Base-by-base conservation (phyloP, 2,888 invertebrate species). In the Cetonia aurata region DNA sequence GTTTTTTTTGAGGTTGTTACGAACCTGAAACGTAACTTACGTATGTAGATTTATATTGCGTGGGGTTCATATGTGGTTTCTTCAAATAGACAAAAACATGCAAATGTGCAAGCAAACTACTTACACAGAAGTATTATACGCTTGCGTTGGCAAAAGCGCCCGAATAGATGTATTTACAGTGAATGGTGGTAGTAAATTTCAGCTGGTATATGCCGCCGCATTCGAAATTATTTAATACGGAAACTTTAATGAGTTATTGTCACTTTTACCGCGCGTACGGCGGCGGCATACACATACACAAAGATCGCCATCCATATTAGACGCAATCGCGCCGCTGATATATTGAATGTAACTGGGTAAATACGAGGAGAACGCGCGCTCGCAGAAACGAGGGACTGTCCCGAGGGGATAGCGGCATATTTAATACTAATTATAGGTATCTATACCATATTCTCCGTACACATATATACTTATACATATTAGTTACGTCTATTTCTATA, bases 221-320 rank as follows among this genome's bases (percentile, higher is more conserved):
- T 50, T 50, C 50, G 19, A 50, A 50, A 50, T 50, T 25, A 50
- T 50, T 50, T 50, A 50, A 50, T 50, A 15, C 50, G 50, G 50
- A 50, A 15, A 50, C 50, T 50, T 15, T 50, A 50, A 15, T 50
- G 50, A 50, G 50, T 50, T 50, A 50, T 50, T 50, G 19, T 19
- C 15, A 50, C 50, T 50, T 50, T 50, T 50, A 50, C 50, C 50
- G 50, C 44, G 6, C 19, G 4, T 9, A 17, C 8, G 15, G 10
- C 19, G 15, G 50, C 50, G 17, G 19, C 19, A 50, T 15, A 17
- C 17, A 19, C 50, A 25, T 25, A 4, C 25, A 25, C 25, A 25
- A 25, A 25, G 25, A 25, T 25, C 25, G 4, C 25, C 25, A 25
- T 25, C 25, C 25, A 25, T 25, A 25, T 25, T 25, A 25, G 25